These are phyloP conservation scores for Corythaeola cristata DNA, from an alignment of 2,113 vertebrate species.

Conservation along the genomic window DNA sequence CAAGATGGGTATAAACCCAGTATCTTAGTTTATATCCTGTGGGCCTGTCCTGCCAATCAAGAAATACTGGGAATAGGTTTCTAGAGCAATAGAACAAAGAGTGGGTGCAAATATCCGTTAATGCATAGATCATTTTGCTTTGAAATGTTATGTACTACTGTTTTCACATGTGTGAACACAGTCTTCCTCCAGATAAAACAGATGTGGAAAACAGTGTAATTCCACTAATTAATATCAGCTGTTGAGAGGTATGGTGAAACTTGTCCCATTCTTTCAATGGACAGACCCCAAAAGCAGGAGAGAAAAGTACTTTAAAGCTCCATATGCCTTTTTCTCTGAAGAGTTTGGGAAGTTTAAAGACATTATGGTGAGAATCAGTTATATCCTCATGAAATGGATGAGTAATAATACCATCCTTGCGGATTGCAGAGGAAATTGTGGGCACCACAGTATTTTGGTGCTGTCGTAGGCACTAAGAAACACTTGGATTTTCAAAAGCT, in stretches of 20 bases:
- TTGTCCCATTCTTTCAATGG: not conserved
- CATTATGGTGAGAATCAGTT: not conserved
- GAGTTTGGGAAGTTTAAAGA: not conserved
- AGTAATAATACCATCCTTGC: slow-evolving; percentile 5
- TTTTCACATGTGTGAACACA: not conserved
- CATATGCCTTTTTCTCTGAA: not conserved
- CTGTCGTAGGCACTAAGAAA: not conserved
- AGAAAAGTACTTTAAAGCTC: not conserved
- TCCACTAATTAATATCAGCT: not conserved
- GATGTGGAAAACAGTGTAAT: not conserved
- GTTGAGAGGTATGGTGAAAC: not conserved
- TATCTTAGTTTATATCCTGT: not conserved
- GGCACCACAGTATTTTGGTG: not conserved
- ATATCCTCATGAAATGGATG: slow-evolving; percentile 18
- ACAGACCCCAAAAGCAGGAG: not conserved
- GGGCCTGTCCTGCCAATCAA: not conserved
- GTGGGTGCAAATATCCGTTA: not conserved
- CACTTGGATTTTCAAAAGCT: not conserved
- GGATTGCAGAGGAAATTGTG: slow-evolving; percentile 10
- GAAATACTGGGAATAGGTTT: not conserved
- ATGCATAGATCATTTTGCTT: not conserved
- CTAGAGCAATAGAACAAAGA: not conserved
- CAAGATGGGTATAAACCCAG: not conserved
- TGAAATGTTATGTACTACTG: not conserved
- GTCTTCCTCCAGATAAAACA: not conserved